phyloP scores from a whole-genome alignment of 2,113 vertebrate species.

The Talpa occidentalis region DNA sequence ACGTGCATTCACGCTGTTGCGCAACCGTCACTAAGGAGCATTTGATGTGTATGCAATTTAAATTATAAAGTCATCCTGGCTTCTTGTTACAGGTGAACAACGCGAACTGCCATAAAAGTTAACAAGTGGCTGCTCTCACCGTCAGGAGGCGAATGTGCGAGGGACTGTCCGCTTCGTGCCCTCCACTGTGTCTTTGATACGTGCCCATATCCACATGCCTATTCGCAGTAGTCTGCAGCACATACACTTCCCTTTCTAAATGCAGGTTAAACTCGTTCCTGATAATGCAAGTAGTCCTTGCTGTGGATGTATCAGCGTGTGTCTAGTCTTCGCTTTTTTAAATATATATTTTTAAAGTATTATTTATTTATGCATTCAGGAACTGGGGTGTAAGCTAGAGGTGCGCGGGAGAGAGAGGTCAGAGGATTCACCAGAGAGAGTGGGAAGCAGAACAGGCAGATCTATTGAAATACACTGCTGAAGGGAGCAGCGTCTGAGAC shows the following conservation, averaged over 20 bases:
- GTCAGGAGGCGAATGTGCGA: background rate
- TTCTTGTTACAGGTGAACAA: background rate
- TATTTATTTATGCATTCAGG: no score
- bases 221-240: background rate
- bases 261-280: background rate
- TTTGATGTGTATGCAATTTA: background rate
- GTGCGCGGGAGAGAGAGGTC: no score
- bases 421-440: no score
- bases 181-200: background rate
- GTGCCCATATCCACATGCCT: background rate
- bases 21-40: background rate
- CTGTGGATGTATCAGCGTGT: background rate
- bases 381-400: no score
- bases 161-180: background rate
- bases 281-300: background rate
- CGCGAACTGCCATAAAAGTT: background rate
- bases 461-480: no score
- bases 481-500: no score
- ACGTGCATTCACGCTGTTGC: background rate
- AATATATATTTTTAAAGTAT: no score
- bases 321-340: background rate
- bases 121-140: background rate
- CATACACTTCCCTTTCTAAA: background rate
- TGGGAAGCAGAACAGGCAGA: no score
- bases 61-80: background rate